A percentile compares a stretch with the other conserved stretches of the same genome.
Evolutionary conservation across 2,113 vertebrate species (phyloP).

Genomic region (Gymnobelideus leadbeateri): DNA sequence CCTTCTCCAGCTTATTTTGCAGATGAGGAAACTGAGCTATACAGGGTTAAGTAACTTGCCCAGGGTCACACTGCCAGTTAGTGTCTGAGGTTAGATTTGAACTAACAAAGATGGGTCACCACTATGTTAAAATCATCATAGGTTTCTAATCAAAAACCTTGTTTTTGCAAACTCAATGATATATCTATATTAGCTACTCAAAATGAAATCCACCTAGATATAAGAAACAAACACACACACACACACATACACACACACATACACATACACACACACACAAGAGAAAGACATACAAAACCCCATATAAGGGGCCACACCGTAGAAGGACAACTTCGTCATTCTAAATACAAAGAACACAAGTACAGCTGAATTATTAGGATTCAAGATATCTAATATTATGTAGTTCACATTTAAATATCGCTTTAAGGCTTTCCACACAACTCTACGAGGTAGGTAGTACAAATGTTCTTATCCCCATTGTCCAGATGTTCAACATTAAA

Average conservation of each 20-base stretch:
- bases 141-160: background rate
- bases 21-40: no score
- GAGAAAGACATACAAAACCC: background rate
- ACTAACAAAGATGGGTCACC: background rate
- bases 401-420: background rate
- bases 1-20: no score
- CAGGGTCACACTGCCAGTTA: background rate
- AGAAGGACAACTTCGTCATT: background rate
- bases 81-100: background rate
- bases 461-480: background rate
- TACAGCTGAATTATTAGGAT: background rate
- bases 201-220: background rate
- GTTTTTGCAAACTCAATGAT: background rate
- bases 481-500: conserved; percentile 59
- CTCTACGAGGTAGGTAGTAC: background rate
- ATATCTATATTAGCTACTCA: background rate
- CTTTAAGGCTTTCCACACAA: background rate
- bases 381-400: background rate
- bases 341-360: background rate
- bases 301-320: background rate
- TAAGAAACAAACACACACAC: no score
- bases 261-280: no score
- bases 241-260: no score
- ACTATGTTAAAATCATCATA: background rate
- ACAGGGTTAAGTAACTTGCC: background rate